Percentiles rank a stretch among this genome's conserved stretches.
Evolutionary conservation across 1,140 invertebrate species (phyloP).

Genomic region (Lycorma delicatula): DNA sequence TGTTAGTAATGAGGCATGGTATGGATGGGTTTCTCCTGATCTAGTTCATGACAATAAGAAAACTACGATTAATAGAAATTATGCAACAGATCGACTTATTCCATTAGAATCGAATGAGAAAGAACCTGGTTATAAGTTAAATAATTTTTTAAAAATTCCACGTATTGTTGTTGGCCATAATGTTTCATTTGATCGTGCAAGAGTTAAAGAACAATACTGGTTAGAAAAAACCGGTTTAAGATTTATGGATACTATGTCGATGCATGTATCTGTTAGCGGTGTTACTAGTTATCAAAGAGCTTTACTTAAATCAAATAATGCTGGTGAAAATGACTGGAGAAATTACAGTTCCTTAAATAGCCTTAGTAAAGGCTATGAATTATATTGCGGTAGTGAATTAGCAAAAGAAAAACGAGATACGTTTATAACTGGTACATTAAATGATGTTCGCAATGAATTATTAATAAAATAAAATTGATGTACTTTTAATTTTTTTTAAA

Average conservation of each 20-base stretch:
- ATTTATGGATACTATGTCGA: constrained; percentile 97
- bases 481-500: too few species aligned
- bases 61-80: constrained; percentile 38
- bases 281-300: constrained; percentile 88
- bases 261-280: constrained; percentile 90
- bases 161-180: constrained; percentile 92
- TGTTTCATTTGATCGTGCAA: constrained; percentile 88
- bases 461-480: too few species aligned
- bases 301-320: constrained; percentile 60
- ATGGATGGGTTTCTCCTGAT: constrained; percentile 67
- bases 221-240: constrained; percentile 63
- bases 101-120: constrained; percentile 61
- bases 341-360: constrained; percentile 80
- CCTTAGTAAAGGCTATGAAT: constrained; percentile 77
- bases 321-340: constrained; percentile 65
- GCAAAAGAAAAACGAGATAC: constrained; percentile 69
- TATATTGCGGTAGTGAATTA: constrained; percentile 62
- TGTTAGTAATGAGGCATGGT: constrained; percentile 79
- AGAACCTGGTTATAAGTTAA: constrained; percentile 40
- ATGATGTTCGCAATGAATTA: constrained; percentile 71
- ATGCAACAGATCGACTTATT: constrained; percentile 63
- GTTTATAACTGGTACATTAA: constrained; percentile 77
- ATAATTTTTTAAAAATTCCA: constrained; percentile 43
- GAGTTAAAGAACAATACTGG: constrained; percentile 92
- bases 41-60: constrained; percentile 42